Percentiles rank a stretch among this genome's conserved stretches.
Evolutionary conservation across 2,797 vertebrate species (phyloP).

Genomic region (Nasua narica): DNA sequence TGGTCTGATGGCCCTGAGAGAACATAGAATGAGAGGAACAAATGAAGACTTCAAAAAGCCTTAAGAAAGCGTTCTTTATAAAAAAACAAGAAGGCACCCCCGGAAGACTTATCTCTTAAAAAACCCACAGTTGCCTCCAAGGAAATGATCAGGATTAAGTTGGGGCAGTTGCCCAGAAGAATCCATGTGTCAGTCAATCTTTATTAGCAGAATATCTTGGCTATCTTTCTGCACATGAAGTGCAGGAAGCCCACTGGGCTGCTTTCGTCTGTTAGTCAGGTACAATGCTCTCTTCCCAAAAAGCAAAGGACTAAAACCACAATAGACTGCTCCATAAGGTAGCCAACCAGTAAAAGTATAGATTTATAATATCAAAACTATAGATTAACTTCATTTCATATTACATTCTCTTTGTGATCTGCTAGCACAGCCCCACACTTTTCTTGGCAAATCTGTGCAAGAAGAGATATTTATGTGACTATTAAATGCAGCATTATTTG

Average conservation of each 20-base stretch:
- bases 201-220: background rate
- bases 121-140: background rate
- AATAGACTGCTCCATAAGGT: background rate
- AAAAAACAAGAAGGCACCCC: background rate
- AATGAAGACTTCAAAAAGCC: background rate
- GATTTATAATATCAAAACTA: background rate
- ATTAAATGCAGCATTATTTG: background rate
- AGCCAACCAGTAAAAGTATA: background rate
- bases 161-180: background rate
- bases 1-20: background rate
- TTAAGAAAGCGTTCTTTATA: background rate
- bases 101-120: background rate
- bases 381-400: background rate
- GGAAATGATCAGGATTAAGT: background rate
- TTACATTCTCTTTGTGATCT: background rate
- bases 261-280: background rate
- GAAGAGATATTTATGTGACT: background rate
- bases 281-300: background rate
- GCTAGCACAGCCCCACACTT: background rate
- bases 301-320: background rate
- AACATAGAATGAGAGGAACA: background rate
- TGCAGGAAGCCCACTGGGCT: background rate
- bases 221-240: background rate
- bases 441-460: background rate
- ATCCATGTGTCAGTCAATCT: background rate